phyloP scores from a whole-genome alignment of 2,113 vertebrate genomes.

The Lamprologus speciosus region DNA sequence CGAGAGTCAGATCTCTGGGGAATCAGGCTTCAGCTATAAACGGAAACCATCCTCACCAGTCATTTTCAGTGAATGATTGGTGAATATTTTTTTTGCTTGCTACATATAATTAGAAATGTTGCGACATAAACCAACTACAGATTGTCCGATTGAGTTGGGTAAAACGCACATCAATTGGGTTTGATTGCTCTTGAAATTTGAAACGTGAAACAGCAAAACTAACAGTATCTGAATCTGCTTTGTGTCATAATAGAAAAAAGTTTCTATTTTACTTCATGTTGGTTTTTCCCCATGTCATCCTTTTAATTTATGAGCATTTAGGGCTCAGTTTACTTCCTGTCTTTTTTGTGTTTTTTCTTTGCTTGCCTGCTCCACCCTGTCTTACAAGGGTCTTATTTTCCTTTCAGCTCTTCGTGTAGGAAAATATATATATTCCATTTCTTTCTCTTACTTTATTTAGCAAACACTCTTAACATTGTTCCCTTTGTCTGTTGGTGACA shows the following conservation, averaged over 20 bases:
- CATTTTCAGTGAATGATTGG: not conserved
- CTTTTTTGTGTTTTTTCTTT: not conserved
- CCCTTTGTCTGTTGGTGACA: not conserved
- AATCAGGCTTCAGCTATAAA: not conserved
- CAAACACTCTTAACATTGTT: not conserved
- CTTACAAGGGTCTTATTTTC: not conserved
- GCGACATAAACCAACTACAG: not conserved
- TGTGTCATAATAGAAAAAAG: not conserved
- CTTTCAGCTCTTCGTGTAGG: not conserved
- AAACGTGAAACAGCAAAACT: not conserved
- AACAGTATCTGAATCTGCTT: not conserved
- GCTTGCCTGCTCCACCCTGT: not conserved
- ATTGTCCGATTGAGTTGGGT: not conserved
- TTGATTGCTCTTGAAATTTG: not conserved
- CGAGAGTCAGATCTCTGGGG: not conserved
- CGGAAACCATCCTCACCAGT: not conserved
- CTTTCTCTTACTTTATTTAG: not conserved
- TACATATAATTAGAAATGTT: not conserved
- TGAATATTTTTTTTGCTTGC: not conserved
- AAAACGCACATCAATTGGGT: not conserved
- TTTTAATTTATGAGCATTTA: not conserved
- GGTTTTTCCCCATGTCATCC: not conserved
- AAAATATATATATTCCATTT: not conserved
- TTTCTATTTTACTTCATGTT: not conserved
- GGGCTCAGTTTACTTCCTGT: not conserved